Evolutionary conservation across 2,113 vertebrate genomes (phyloP).

Genomic region (Erinaceus europaeus): DNA sequence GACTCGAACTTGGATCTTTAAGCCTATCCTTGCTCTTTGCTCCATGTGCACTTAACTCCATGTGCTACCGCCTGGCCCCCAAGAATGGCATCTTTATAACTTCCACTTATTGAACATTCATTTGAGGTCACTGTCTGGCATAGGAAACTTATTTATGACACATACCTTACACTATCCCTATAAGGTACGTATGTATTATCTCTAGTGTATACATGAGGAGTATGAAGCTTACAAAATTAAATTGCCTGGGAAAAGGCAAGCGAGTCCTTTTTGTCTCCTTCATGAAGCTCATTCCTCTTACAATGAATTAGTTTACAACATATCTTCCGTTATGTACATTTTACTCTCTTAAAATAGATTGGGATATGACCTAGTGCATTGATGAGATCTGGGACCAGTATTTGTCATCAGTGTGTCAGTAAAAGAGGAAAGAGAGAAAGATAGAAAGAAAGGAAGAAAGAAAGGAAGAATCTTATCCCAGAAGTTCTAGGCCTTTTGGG

Average conservation of each 20-base stretch:
- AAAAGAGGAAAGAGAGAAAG: too few species aligned
- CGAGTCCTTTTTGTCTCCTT: neutral
- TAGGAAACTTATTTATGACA: slow-evolving; percentile 12
- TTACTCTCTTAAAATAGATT: slow-evolving; percentile 65
- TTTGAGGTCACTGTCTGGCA: neutral
- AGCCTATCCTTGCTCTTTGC: too few species aligned
- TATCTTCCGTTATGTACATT: slow-evolving; percentile 43
- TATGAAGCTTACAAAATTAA: slow-evolving; percentile 35
- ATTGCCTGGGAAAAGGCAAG: neutral
- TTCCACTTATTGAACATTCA: slow-evolving; percentile 12
- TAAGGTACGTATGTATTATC: neutral
- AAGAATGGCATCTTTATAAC: slow-evolving; percentile 7
- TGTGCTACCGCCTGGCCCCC: too few species aligned
- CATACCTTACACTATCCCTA: neutral
- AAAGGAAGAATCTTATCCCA: neutral
- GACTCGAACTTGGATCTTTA: too few species aligned
- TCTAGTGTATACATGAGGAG: neutral
- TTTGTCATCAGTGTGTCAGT: slow-evolving; percentile 52
- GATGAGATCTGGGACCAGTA: slow-evolving; percentile 63
- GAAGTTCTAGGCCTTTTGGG: slow-evolving; percentile 25
- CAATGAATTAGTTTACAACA: slow-evolving; percentile 55
- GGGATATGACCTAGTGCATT: slow-evolving; percentile 61
- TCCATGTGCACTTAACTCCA: too few species aligned
- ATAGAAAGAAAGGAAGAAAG: too few species aligned
- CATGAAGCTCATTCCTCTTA: slow-evolving; percentile 36